Conservation (phyloP, 2,113 vertebrate genomes). For the Excalfactoria chinensis region DNA sequence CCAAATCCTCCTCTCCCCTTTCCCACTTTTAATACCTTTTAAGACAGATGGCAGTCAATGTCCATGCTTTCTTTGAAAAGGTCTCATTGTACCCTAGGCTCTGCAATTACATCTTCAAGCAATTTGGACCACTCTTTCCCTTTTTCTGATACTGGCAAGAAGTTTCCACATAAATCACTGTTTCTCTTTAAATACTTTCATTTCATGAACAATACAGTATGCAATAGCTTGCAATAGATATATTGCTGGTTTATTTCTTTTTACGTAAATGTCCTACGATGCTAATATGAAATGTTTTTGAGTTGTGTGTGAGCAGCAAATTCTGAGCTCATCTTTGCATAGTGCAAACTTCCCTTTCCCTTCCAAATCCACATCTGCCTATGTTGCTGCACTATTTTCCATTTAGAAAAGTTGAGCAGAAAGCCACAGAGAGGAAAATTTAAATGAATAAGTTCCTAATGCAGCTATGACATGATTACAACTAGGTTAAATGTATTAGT, state of each 20-base stretch:
- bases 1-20: too few relatives aligned
- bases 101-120: not conserved
- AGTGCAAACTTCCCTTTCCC: not conserved
- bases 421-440: not conserved
- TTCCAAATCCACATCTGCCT: not conserved
- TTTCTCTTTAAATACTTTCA: not conserved
- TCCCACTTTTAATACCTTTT: not conserved
- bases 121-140: not conserved
- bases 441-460: slow-evolving; percentile 50
- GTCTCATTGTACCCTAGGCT: not conserved
- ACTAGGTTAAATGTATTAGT: slow-evolving; percentile 57
- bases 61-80: not conserved
- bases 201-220: not conserved
- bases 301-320: not conserved
- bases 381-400: not conserved
- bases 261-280: not conserved
- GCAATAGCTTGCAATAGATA: not conserved
- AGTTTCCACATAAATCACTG: not conserved
- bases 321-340: not conserved
- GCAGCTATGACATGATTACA: slow-evolving; percentile 49
- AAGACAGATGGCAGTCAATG: not conserved
- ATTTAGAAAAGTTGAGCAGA: not conserved
- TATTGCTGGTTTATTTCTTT: not conserved
- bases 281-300: not conserved
- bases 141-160: not conserved